Evolutionary conservation across 1,140 invertebrate genomes (phyloP).

Genomic region (Drosophila rufa): DNA sequence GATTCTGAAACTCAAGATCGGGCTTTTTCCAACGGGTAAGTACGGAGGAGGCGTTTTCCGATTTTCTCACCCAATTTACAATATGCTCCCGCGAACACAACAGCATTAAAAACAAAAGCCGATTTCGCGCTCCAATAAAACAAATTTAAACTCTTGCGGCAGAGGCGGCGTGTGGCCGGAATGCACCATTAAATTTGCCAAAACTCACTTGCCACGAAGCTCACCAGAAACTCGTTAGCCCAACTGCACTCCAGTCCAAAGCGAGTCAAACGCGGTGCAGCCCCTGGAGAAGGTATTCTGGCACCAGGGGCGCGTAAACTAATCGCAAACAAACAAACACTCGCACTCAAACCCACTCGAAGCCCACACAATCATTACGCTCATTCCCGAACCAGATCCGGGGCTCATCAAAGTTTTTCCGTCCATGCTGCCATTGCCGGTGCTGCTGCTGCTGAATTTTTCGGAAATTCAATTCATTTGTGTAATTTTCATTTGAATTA

Average conservation of each 20-base stretch:
- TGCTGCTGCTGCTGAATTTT: conserved; percentile 63
- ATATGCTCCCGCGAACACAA: conserved; percentile 15
- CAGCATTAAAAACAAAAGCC: conserved; percentile 45
- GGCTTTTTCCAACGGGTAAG: conserved; percentile 9
- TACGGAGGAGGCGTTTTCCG: background rate
- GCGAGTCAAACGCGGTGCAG: conserved; percentile 49
- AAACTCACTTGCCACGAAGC: conserved; percentile 61
- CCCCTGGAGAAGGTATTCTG: conserved; percentile 34
- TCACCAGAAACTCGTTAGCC: conserved; percentile 50
- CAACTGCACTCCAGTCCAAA: conserved; percentile 52
- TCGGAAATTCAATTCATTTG: conserved; percentile 79
- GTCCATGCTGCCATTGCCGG: conserved; percentile 13
- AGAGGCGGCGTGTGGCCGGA: conserved; percentile 49
- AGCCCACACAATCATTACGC: conserved; percentile 43
- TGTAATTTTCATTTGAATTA: conserved; percentile 79
- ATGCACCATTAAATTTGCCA: conserved; percentile 62
- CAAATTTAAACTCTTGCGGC: conserved; percentile 47
- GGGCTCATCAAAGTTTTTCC: conserved; percentile 74
- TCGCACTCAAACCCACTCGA: conserved; percentile 25
- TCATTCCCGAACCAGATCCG: conserved; percentile 35
- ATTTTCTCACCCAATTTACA: conserved; percentile 1
- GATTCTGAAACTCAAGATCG: conserved; percentile 9
- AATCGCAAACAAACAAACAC: conserved; percentile 70
- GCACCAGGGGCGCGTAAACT: conserved; percentile 62
- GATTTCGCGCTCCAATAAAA: conserved; percentile 77